phyloP scores from a whole-genome alignment of 2,888 invertebrate genomes.

The Caprella mutica region DNA sequence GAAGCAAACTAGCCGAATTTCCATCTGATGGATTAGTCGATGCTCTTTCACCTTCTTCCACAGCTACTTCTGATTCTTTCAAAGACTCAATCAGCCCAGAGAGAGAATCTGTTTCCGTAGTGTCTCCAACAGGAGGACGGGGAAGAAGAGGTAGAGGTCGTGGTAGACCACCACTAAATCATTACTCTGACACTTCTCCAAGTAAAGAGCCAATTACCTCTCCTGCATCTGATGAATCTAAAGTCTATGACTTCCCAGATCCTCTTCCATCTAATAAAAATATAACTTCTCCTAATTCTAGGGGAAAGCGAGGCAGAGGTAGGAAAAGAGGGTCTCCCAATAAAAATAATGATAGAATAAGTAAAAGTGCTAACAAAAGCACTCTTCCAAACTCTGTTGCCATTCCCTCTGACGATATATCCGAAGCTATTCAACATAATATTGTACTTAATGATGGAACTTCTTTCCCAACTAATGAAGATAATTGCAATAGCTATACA shows the following conservation, averaged over 20 bases:
- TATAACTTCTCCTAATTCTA: too few relatives aligned
- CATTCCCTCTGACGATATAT: not conserved
- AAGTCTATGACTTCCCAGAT: slow-evolving; percentile 32
- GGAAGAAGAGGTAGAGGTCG: slow-evolving; percentile 3
- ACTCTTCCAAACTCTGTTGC: too few relatives aligned
- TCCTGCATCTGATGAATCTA: not conserved
- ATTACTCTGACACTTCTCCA: slow-evolving; percentile 23
- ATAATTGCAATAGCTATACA: too few relatives aligned
- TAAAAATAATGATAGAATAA: too few relatives aligned
- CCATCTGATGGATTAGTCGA: not conserved
- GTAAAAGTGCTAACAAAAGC: not conserved
- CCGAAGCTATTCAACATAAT: too few relatives aligned
- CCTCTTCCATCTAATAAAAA: slow-evolving; percentile 10
- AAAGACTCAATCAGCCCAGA: not conserved
- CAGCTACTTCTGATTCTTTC: not conserved
- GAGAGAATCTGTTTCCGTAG: not conserved
- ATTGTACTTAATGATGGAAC: too few relatives aligned
- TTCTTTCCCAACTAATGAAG: not conserved
- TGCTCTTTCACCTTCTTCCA: not conserved
- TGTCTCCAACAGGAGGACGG: not conserved
- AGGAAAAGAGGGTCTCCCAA: not conserved
- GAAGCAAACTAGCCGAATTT: not conserved
- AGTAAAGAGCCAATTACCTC: slow-evolving; percentile 17
- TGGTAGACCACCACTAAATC: slow-evolving; percentile 11
- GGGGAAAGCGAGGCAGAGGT: not conserved